Percentiles rank a stretch among this genome's conserved stretches.
Evolutionary conservation across 2,888 invertebrate species (phyloP).

Genomic region (Lissonota sp.): DNA sequence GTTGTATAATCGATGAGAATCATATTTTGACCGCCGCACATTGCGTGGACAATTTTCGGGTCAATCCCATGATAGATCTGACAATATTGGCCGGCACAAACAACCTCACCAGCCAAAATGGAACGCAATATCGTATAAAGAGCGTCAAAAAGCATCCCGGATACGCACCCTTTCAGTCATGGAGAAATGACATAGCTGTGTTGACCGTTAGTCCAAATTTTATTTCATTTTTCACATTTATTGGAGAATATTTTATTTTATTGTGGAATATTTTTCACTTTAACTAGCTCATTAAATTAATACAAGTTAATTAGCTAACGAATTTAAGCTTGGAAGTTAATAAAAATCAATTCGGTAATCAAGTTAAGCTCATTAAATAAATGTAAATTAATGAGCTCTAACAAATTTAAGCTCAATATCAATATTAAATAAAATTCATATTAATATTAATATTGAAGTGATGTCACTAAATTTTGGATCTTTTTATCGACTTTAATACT

Average conservation of each 20-base stretch:
- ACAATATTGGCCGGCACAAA: conserved; percentile 57
- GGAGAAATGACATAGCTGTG: conserved; percentile 45
- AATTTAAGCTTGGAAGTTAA: too few species aligned
- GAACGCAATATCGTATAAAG: conserved; percentile 19
- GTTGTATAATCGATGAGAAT: conserved; percentile 59
- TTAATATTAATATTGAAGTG: too few species aligned
- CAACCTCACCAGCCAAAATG: conserved; percentile 3
- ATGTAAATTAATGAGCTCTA: too few species aligned
- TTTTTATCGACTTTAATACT: too few species aligned
- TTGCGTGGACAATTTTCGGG: conserved; percentile 49
- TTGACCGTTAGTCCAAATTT: conserved; percentile 15
- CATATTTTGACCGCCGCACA: conserved; percentile 67
- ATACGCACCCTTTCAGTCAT: background rate
- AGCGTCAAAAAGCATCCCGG: conserved; percentile 3
- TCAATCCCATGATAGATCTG: conserved; percentile 26
- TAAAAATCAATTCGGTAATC: too few species aligned
- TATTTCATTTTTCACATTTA: background rate
- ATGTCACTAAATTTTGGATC: too few species aligned
- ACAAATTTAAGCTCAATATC: too few species aligned
- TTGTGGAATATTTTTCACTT: background rate
- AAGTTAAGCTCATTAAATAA: too few species aligned
- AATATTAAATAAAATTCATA: too few species aligned
- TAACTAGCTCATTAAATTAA: background rate
- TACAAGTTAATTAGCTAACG: too few species aligned
- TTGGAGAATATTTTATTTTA: background rate